Percentiles rank a stretch among this genome's conserved stretches.
phyloP scores from a whole-genome alignment of 2,797 vertebrate species.

The Neosilurus hyrtlii region DNA sequence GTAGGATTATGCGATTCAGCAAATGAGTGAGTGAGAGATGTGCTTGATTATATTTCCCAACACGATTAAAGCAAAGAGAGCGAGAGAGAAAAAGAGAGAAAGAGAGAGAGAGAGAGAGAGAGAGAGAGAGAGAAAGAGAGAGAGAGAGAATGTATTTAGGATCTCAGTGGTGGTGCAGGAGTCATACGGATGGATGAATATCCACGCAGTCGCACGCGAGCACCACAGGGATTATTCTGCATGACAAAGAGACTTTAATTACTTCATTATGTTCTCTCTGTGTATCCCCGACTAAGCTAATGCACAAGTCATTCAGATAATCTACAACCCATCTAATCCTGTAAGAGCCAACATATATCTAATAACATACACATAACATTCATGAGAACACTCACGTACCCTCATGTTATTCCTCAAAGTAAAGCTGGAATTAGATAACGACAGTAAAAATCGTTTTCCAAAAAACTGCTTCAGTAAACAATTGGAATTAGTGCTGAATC shows the following conservation, averaged over 20 bases:
- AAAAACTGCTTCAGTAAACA: not conserved
- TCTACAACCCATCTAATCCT: conserved; percentile 33
- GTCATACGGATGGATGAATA: conserved; percentile 48
- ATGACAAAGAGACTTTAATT: conserved; percentile 58
- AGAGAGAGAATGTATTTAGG: conserved; percentile 38
- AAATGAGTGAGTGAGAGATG: not conserved
- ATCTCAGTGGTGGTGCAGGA: conserved; percentile 42
- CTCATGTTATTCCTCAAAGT: not conserved
- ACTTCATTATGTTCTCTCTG: conserved; percentile 54
- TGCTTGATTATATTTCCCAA: not conserved
- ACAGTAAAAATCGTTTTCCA: too few relatives aligned
- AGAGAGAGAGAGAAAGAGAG: not conserved
- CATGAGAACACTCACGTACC: not conserved
- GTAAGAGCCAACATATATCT: conserved; percentile 39
- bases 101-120: not conserved
- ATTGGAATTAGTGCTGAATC: not conserved
- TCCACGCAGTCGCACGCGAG: conserved; percentile 37
- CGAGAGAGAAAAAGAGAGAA: too few relatives aligned
- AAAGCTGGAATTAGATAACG: not conserved
- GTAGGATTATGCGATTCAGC: too few relatives aligned
- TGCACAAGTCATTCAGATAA: conserved; percentile 48
- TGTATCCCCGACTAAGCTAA: conserved; percentile 42
- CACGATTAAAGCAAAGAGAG: not conserved
- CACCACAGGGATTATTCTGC: conserved; percentile 51
- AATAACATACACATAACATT: not conserved